Conservation (phyloP, 2,797 vertebrate genomes). For the Fratercula arctica region DNA sequence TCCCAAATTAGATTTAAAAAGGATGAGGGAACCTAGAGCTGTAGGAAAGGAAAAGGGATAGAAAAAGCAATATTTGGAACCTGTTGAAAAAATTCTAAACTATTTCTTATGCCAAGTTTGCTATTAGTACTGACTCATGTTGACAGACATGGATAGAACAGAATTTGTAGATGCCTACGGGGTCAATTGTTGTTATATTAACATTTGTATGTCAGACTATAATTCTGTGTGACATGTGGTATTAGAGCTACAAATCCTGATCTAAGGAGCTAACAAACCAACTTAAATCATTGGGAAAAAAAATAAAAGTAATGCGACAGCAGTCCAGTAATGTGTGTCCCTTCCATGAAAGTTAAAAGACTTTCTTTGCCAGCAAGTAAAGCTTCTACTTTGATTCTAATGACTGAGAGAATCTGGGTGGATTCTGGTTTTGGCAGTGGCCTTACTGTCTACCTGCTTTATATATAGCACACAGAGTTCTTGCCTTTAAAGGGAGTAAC, state of each 20-base stretch:
- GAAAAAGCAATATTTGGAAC: not conserved
- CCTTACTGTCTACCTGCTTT: not conserved
- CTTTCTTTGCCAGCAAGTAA: not conserved
- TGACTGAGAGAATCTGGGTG: not conserved
- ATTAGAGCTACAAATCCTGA: constrained; percentile 11
- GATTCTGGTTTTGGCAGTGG: not conserved
- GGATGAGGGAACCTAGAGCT: not conserved
- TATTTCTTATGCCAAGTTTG: not conserved
- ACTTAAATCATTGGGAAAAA: not conserved
- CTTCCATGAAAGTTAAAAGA: not conserved
- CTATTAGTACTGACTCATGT: not conserved
- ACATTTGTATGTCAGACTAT: not conserved
- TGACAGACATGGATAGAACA: not conserved
- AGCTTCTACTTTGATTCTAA: not conserved
- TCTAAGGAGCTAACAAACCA: not conserved
- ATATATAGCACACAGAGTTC: not conserved
- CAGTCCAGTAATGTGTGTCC: not conserved
- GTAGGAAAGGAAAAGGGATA: not conserved
- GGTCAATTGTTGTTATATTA: constrained; percentile 14
- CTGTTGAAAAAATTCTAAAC: not conserved
- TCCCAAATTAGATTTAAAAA: not conserved
- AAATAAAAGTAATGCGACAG: not conserved
- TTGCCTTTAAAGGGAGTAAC: not conserved
- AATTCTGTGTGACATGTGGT: not conserved
- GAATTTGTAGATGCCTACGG: not conserved